phyloP scores from a whole-genome alignment of 2,888 invertebrate genomes.

The Leptura quadrifasciata region DNA sequence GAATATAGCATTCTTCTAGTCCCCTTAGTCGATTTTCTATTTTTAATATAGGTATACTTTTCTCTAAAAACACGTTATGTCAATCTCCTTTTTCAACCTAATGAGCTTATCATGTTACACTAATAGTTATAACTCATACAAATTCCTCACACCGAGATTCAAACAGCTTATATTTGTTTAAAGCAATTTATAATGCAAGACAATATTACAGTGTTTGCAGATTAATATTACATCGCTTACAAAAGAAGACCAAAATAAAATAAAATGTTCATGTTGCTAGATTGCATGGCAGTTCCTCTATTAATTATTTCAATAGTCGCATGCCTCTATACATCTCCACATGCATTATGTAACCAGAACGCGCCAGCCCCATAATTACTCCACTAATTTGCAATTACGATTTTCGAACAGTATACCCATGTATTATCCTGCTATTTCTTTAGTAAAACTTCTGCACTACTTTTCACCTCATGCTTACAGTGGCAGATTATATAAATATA shows the following conservation, averaged over 20 bases:
- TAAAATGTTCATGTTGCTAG: background rate
- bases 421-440: constrained; percentile 30
- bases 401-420: constrained; percentile 25
- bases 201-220: too few relatives aligned
- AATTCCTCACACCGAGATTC: too few relatives aligned
- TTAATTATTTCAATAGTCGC: constrained; percentile 56
- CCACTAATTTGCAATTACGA: constrained; percentile 54
- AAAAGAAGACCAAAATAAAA: constrained; percentile 17
- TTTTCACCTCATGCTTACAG: background rate
- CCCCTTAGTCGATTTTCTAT: too few relatives aligned
- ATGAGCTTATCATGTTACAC: too few relatives aligned
- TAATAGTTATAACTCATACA: too few relatives aligned
- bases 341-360: constrained; percentile 55
- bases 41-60: too few relatives aligned
- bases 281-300: constrained; percentile 53
- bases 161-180: too few relatives aligned
- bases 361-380: constrained; percentile 51
- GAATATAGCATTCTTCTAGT: too few relatives aligned
- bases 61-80: too few relatives aligned
- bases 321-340: constrained; percentile 44
- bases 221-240: background rate
- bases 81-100: too few relatives aligned
- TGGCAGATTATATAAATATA: too few relatives aligned
- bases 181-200: too few relatives aligned
- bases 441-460: constrained; percentile 3